A percentile compares a stretch with the other conserved stretches of the same genome.
Conservation (phyloP, 2,888 invertebrate genomes). For the Trichopria drosophilae region DNA sequence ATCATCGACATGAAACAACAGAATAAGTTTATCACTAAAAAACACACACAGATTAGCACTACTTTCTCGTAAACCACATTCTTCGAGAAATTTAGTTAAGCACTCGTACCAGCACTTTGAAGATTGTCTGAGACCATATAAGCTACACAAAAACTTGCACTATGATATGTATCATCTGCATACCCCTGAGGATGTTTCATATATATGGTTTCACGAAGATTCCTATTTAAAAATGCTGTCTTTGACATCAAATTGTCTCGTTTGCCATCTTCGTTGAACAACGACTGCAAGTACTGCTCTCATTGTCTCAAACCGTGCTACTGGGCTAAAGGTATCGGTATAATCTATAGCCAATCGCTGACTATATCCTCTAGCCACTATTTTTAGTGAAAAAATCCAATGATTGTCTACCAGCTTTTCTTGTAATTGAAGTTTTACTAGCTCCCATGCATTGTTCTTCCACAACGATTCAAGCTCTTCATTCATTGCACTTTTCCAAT, state of each 20-base stretch:
- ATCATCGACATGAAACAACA: no score
- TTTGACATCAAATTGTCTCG: conserved; percentile 14
- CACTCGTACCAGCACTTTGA: no score
- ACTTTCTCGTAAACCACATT: conserved; percentile 4
- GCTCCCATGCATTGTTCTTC: conserved; percentile 2
- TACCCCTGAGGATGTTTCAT: conserved; percentile 17
- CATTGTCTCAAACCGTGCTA: conserved; percentile 12
- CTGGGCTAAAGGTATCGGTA: no score
- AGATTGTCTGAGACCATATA: no score
- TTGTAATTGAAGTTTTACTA: no score
- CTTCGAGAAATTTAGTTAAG: conserved; percentile 2
- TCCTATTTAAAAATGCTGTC: conserved; percentile 8
- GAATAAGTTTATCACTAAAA: no score
- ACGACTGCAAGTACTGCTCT: conserved; percentile 7
- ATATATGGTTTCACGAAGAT: conserved; percentile 5
- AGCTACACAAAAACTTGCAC: conserved; percentile 7
- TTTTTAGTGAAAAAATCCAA: no score
- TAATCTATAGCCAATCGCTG: no score
- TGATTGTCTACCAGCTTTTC: no score
- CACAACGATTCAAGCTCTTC: conserved; percentile 1
- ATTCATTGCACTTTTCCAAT: conserved; percentile 10
- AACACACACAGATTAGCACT: no score
- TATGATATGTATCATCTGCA: no score
- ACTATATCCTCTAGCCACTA: no score
- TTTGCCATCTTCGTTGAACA: neutral